A percentile compares a stretch with the other conserved stretches of the same genome.
Conservation (phyloP, 2,888 invertebrate genomes). For the Hydroisotoma schaefferi region DNA sequence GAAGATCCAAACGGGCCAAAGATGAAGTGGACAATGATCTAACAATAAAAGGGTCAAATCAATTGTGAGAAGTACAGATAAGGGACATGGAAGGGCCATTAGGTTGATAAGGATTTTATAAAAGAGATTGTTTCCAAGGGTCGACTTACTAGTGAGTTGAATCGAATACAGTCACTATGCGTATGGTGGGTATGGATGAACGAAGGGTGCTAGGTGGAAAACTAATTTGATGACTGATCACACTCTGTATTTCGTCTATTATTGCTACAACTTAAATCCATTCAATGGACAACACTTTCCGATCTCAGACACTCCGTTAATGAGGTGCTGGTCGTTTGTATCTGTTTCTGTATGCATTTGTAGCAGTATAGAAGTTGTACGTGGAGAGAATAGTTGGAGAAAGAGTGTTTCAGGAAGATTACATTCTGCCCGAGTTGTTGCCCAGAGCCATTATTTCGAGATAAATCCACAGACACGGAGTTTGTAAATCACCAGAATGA, state of each 20-base stretch:
- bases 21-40: not conserved
- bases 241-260: not conserved
- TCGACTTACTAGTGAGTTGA: no score
- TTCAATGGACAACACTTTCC: not conserved
- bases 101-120: no score
- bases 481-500: slow-evolving; percentile 2
- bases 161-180: no score
- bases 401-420: not conserved
- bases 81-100: slow-evolving; percentile 6
- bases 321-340: not conserved
- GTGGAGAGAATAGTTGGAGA: not conserved
- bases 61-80: not conserved
- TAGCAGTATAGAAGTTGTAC: no score
- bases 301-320: slow-evolving; percentile 1
- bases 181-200: not conserved
- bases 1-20: not conserved
- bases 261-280: not conserved
- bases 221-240: slow-evolving; percentile 4
- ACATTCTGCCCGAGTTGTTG: not conserved
- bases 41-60: not conserved
- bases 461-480: not conserved
- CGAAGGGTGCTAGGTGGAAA: not conserved
- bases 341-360: no score
- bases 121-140: no score
- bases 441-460: not conserved